These are phyloP conservation scores for Syrmaticus mikado DNA, from an alignment of 2,113 vertebrate species.

Conservation along the genomic window DNA sequence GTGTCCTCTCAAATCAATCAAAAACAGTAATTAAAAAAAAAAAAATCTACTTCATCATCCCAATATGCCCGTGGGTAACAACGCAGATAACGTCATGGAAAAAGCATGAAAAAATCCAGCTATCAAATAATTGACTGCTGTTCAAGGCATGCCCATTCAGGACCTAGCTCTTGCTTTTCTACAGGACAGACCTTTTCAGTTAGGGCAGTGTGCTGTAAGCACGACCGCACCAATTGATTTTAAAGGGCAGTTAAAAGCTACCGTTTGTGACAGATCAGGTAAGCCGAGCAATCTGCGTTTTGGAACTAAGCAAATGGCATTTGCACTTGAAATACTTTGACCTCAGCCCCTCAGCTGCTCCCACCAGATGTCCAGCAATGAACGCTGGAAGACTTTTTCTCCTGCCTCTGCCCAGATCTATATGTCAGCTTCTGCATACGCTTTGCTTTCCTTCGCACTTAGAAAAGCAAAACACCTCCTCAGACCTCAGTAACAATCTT, in stretches of 20 bases:
- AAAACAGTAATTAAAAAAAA: slow-evolving; percentile 32
- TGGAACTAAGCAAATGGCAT: background rate
- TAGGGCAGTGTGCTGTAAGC: background rate
- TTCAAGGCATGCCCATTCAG: background rate
- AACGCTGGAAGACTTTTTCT: background rate
- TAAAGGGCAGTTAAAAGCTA: slow-evolving; percentile 37
- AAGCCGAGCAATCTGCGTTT: background rate
- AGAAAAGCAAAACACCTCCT: background rate
- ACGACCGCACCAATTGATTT: slow-evolving; percentile 21
- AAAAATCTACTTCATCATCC: slow-evolving; percentile 35
- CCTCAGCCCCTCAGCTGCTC: background rate
- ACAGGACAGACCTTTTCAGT: background rate
- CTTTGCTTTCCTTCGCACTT: background rate
- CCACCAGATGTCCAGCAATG: background rate
- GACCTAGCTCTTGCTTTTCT: background rate
- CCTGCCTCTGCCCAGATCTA: background rate
- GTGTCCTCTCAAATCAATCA: slow-evolving; percentile 32
- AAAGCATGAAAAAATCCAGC: slow-evolving; percentile 15
- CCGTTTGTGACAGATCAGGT: slow-evolving; percentile 26
- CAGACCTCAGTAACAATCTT: background rate
- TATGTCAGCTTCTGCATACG: accelerated
- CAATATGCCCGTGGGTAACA: slow-evolving; percentile 33
- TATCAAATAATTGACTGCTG: slow-evolving; percentile 46
- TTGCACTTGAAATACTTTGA: slow-evolving; percentile 10
- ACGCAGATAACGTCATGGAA: slow-evolving; percentile 56